Conservation (phyloP, 2,888 invertebrate genomes). For the Eumerus sabulonum region DNA sequence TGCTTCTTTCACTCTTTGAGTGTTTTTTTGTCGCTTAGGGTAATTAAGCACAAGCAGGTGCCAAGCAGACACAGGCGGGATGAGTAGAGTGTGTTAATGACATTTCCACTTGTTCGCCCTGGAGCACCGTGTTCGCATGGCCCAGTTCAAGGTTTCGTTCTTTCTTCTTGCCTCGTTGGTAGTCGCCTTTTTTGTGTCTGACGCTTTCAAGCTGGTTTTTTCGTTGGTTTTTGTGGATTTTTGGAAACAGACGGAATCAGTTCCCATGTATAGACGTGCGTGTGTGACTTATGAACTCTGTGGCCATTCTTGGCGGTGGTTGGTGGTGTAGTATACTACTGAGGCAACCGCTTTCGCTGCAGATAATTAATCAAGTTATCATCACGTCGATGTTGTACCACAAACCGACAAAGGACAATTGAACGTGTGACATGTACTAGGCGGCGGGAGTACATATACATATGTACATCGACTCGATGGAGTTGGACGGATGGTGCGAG, state of each 20-base stretch:
- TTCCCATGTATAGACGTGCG: slow-evolving; percentile 37
- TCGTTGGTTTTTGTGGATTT: not conserved
- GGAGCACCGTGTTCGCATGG: slow-evolving; percentile 43
- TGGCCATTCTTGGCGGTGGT: slow-evolving; percentile 31
- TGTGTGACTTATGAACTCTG: slow-evolving; percentile 62
- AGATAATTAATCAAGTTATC: slow-evolving; percentile 65
- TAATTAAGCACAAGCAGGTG: slow-evolving; percentile 60
- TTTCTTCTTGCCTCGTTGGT: slow-evolving; percentile 16
- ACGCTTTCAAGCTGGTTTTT: slow-evolving; percentile 48
- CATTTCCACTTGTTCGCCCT: slow-evolving; percentile 38
- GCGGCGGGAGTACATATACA: not conserved
- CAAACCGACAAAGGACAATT: too few relatives aligned
- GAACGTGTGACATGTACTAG: not conserved
- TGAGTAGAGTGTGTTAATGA: slow-evolving; percentile 57
- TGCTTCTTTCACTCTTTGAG: not conserved
- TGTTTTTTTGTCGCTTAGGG: slow-evolving; percentile 40
- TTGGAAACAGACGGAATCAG: slow-evolving; percentile 1
- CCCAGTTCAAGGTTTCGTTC: slow-evolving; percentile 64
- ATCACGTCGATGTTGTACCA: slow-evolving; percentile 21
- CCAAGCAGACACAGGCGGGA: slow-evolving; percentile 3
- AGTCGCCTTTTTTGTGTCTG: not conserved
- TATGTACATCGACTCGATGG: slow-evolving; percentile 5
- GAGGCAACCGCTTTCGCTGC: slow-evolving; percentile 60
- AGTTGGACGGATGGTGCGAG: slow-evolving; percentile 24
- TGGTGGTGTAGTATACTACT: too few relatives aligned